Base-by-base conservation (phyloP, 2,888 invertebrate genomes). In the Drosophila meridionalis region DNA sequence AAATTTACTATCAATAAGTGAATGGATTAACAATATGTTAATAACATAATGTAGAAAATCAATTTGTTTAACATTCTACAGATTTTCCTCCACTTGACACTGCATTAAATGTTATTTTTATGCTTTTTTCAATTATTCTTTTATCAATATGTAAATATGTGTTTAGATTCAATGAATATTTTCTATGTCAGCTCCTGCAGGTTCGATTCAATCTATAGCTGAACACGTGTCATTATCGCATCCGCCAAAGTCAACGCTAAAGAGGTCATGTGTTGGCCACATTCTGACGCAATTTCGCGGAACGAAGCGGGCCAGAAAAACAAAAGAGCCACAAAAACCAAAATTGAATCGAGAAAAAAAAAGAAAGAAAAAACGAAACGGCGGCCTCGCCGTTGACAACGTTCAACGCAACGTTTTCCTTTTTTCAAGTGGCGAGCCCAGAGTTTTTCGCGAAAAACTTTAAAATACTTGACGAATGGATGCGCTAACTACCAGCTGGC, bases 381-480 rank as follows among this genome's bases (percentile, higher is more conserved):
- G 28, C 48, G 32, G 47, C 61, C 52, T 56, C 64, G 63, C 60
- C 43, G 73, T 82, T 83, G 87, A 85, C 85, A 84, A 71, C 66
- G 64, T 12, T 60, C 55, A 63, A 42, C 55, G 67, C 55, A 63
- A 42, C 55, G 65, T 60, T 78, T 59, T 40, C 28, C 70, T 70
- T 76, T 52, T 75, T 86, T 86, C 86, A 78, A 89, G 88, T 88
- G 90, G 82, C 78, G 59, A 62, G 60, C 71, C 65, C 67, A 70
- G 72, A 42, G 69, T 62, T 87, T 82, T 89, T 89, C 80, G 87
- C 89, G 83, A 87, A 89, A 85, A 89, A 86, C 86, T 85, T 81
- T 76, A 86, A 87, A 83, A 76, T 73, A 69, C 82, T 82, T 82
- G 87, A 88, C 82, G 78, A 82, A 88, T 86, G 61, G 68, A 78